A percentile compares a stretch with the other conserved stretches of the same genome.
Conservation (phyloP, 2,113 vertebrate species). For the Microcebus jonahi region DNA sequence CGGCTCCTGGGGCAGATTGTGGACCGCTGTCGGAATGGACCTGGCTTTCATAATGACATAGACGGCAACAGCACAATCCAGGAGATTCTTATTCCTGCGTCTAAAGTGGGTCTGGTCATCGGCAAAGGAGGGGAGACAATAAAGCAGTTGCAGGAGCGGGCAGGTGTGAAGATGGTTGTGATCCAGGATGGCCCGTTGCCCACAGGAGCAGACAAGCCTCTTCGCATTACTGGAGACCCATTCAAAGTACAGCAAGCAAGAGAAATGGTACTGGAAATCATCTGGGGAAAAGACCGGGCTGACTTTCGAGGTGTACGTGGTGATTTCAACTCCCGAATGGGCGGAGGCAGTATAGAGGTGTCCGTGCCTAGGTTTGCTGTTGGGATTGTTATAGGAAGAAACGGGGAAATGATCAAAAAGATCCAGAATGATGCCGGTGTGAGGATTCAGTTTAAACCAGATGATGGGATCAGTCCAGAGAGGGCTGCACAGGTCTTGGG, state of each 20-base stretch:
- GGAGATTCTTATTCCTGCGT: constrained; percentile 97
- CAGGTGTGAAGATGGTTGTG: constrained; percentile 99
- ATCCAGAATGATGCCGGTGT: constrained; percentile 98
- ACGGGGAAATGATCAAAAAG: constrained; percentile 99
- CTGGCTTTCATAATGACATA: constrained; percentile 94
- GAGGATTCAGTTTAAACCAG: constrained; percentile 99
- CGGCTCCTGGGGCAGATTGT: constrained; percentile 97
- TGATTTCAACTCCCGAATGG: constrained; percentile 94
- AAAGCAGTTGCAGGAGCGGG: constrained; percentile 98
- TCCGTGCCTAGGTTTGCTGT: constrained; percentile 97
- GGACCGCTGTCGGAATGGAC: constrained; percentile 97
- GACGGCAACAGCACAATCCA: constrained; percentile 95
- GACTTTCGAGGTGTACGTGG: constrained; percentile 93
- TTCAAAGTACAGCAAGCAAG: constrained; percentile 99
- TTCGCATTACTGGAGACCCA: constrained; percentile 97
- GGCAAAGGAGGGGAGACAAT: constrained; percentile 99
- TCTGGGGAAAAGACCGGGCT: constrained; percentile 97
- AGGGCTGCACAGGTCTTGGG: constrained; percentile 98
- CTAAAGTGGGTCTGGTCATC: constrained; percentile 99
- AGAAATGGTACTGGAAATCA: constrained; percentile 98
- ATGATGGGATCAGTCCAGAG: constrained; percentile 96
- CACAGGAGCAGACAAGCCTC: constrained; percentile 98
- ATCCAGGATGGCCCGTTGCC: constrained; percentile 98
- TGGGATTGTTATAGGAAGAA: constrained; percentile 98
- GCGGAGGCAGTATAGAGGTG: constrained; percentile 96